phyloP scores from a whole-genome alignment of 2,113 vertebrate genomes.

The Spilogale gracilis region DNA sequence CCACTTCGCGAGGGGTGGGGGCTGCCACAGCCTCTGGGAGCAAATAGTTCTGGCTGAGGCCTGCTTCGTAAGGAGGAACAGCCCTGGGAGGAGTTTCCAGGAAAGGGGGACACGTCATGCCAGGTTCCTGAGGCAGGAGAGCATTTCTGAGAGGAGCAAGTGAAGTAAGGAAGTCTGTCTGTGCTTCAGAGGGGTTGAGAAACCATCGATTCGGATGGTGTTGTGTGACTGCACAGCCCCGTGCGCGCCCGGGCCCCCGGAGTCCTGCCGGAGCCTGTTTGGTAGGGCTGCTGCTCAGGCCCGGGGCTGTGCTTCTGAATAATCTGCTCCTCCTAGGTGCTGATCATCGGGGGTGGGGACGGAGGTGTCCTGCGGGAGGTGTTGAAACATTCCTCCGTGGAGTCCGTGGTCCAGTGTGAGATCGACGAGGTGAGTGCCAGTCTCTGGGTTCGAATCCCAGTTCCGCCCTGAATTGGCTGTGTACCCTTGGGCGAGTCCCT shows the following conservation, averaged over 20 bases:
- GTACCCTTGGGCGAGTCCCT: not conserved
- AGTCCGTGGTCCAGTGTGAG: constrained; percentile 96
- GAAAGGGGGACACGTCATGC: not conserved
- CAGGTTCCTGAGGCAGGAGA: not conserved
- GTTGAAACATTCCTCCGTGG: constrained; percentile 95
- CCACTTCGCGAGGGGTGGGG: not conserved
- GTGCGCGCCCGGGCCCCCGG: not conserved
- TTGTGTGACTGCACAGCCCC: not conserved
- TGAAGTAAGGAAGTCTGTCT: not conserved
- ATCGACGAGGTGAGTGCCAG: constrained; percentile 94
- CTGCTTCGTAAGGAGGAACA: not conserved
- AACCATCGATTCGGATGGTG: not conserved
- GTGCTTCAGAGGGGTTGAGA: not conserved
- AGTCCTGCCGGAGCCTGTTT: not conserved
- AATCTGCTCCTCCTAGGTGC: constrained; percentile 88
- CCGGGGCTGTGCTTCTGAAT: not conserved
- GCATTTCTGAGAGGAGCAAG: not conserved
- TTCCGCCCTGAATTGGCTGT: not conserved
- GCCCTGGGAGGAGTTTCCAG: not conserved
- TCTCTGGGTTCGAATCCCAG: not conserved
- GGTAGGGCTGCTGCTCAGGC: not conserved
- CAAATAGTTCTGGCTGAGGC: not conserved
- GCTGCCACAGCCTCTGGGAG: not conserved
- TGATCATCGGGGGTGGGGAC: constrained; percentile 98
- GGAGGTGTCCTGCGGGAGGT: constrained; percentile 97